phyloP scores from a whole-genome alignment of 2,888 invertebrate genomes.

The Ochropleura plecta region DNA sequence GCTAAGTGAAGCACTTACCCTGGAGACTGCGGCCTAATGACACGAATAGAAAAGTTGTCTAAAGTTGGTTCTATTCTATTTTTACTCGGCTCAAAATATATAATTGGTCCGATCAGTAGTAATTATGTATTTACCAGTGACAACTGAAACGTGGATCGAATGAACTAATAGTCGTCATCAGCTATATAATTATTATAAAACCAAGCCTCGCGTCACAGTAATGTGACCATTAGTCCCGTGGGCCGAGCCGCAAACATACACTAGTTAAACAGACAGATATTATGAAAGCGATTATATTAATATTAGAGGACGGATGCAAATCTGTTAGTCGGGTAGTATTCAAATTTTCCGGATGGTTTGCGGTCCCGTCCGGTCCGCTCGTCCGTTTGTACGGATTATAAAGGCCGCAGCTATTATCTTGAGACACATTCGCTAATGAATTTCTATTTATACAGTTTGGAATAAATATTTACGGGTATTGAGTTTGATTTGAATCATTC shows the following conservation, averaged over 20 bases:
- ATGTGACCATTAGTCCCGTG: not conserved
- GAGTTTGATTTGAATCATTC: constrained; percentile 54
- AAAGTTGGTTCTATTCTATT: not conserved
- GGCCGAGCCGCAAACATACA: constrained; percentile 6
- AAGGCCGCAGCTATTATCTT: constrained; percentile 51
- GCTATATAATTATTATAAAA: constrained; percentile 12
- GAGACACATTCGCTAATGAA: constrained; percentile 63
- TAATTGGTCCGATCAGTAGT: constrained; percentile 4
- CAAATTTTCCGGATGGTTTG: constrained; percentile 61
- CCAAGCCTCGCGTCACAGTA: constrained; percentile 5
- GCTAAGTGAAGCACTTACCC: constrained; percentile 43
- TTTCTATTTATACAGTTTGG: constrained; percentile 56
- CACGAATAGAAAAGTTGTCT: not conserved
- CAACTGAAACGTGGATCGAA: constrained; percentile 8
- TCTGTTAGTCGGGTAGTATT: constrained; percentile 58
- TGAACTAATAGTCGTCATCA: not conserved
- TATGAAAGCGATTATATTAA: constrained; percentile 55
- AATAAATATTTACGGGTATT: constrained; percentile 49
- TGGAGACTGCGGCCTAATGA: not conserved
- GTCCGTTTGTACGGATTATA: constrained; percentile 54
- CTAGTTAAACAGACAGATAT: constrained; percentile 27
- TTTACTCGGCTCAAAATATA: not conserved
- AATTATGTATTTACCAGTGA: constrained; percentile 22
- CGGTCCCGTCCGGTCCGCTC: constrained; percentile 17
- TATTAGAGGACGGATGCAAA: constrained; percentile 55